Base-by-base conservation (phyloP, 2,797 vertebrate genomes). In the Adrianichthys oophorus region DNA sequence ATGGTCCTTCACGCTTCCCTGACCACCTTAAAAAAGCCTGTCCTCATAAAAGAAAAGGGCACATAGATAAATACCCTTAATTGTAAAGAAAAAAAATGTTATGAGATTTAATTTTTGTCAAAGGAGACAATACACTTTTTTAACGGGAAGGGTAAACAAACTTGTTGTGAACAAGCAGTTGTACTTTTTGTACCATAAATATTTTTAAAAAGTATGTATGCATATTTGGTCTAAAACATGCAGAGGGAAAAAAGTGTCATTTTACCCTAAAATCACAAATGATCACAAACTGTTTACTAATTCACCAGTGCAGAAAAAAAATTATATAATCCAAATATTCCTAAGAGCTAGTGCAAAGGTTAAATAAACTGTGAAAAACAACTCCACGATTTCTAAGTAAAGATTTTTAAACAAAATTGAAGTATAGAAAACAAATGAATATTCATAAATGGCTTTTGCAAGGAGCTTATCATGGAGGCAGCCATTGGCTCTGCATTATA, bases 361-460 rank as follows among this genome's bases (percentile, higher is more conserved):
- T 50, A 58, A 70, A 63, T 47, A 70, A 78, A 78, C 44, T 43
- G 61, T 65, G 23, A 50, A 15, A 29, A 56, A 41, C 48, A 46
- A 44, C 48, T 32, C 19, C 0, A 59, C 76, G 65, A 55, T 50
- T 70, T 69, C 62, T 80, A 75, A 56, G 56, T 60, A 64, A 62
- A 77, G 58, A 84, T 77, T 76, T 83, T 19, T 55, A 74, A 83
- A 76, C 63, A 79, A 80, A 82, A 83, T 80, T 79, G 79, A 82
- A 75, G 72, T 62, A 68, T 64, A 60, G 45, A 77, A 19, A 62
- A 70, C 48, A 62, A 71, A 87, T 90, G 80, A 89, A 90, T 91
- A 90, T 90, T 88, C 83, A 89, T 90, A 64, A 44, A 40, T 85
- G 85, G 78, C 80, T 83, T 87, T 90, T 84, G 61, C 45, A 52